Base-by-base conservation (phyloP, 2,888 invertebrate genomes). In the Tenthredo livida region DNA sequence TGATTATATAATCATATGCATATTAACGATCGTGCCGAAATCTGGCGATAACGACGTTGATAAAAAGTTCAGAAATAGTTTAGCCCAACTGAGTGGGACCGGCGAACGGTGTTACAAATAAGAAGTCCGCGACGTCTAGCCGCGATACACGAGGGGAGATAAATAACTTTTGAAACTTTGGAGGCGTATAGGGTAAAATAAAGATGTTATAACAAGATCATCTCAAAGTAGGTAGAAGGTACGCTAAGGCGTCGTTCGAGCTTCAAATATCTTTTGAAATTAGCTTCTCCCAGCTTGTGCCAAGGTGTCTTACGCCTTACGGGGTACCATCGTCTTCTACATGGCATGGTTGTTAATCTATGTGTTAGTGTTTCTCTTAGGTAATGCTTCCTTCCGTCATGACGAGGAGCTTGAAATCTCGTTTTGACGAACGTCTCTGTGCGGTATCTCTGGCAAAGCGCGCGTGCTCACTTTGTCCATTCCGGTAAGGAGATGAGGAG, bases 201-300 rank as follows among this genome's bases (percentile, higher is more conserved):
- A 77, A 77, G 77, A 77, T 77, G 77, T 77, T 47, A 33, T 50
- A 77, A 77, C 77, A 77, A 77, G 77, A 77, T 77, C 77, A 25
- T 77, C 47, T 77, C 15, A 17, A 33, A 77, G 72, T 73, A 43
- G 40, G 25, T 77, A 21, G 17, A 9, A 43, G 40, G 50, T 29
- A 54, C 77, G 10, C 25, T 7, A 40, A 58, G 80, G 47, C 37
- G 61, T 80, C 80, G 80, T 80, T n/a, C 40, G 80, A 80, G 80
- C 61, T 61, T 80, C 40, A 61, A 37, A 58, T 80, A 80, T 80
- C 61, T 80, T 80, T 80, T 40, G 61, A 61, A 80, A 80, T 65
- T 33, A 61, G 40, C 25, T 47, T n/a, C 37, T 10, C 15, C 50
- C 77, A 77, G 33, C 54, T 54, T 54, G 7, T 29, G 33, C 37